These are phyloP conservation scores for Caranx melampygus DNA, from an alignment of 2,113 vertebrate species.

Conservation along the genomic window DNA sequence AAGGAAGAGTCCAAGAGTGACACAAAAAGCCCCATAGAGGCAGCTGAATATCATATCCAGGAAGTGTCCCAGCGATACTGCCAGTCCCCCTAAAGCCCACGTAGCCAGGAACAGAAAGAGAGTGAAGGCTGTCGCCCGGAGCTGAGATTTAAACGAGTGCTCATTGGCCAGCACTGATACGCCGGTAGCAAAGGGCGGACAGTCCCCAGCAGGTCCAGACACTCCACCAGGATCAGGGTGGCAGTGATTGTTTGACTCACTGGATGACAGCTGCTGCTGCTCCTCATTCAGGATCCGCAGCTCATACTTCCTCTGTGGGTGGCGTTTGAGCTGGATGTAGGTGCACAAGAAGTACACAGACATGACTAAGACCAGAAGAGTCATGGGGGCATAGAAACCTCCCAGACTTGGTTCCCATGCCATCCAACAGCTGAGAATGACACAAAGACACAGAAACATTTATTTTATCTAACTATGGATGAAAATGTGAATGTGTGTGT, in stretches of 20 bases:
- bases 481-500: neutral
- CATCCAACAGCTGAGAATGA: slow-evolving; percentile 94
- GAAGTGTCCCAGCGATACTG: slow-evolving; percentile 92
- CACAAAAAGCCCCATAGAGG: slow-evolving; percentile 95
- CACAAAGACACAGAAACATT: neutral
- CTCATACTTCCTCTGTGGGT: slow-evolving; percentile 94
- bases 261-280: slow-evolving; percentile 85
- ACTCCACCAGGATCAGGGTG: slow-evolving; percentile 73
- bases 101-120: slow-evolving; percentile 92
- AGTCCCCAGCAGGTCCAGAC: slow-evolving; percentile 54
- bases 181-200: slow-evolving; percentile 76
- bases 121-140: slow-evolving; percentile 91
- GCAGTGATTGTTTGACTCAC: slow-evolving; percentile 74
- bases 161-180: slow-evolving; percentile 91
- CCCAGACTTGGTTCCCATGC: slow-evolving; percentile 97
- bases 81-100: slow-evolving; percentile 94
- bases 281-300: slow-evolving; percentile 87
- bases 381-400: slow-evolving; percentile 90
- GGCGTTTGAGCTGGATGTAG: slow-evolving; percentile 90
- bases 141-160: slow-evolving; percentile 96
- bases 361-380: slow-evolving; percentile 90
- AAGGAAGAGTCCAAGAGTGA: slow-evolving; percentile 95
- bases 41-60: slow-evolving; percentile 99
- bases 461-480: neutral
- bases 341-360: slow-evolving; percentile 92